Base-by-base conservation (phyloP, 2,888 invertebrate genomes). In the Torymus aiolomorphi region DNA sequence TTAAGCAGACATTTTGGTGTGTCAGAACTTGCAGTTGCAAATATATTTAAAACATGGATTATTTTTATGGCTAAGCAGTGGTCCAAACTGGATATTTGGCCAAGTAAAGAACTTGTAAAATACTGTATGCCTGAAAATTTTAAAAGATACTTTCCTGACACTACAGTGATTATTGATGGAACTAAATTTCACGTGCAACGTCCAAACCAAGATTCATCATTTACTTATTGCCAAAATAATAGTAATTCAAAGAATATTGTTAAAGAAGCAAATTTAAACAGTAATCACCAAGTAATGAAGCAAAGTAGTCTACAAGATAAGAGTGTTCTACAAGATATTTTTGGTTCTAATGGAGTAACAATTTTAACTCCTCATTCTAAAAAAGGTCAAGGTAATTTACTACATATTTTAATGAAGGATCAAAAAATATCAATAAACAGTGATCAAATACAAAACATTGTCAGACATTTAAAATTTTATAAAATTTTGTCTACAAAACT, bases 21-120 rank as follows among this genome's bases (percentile, higher is more conserved):
- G 42, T 5, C 70, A 49, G 59, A 71, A 65, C 5, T 13, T 14
- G 63, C 70, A n/a, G 57, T 77, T 18, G 18, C 51, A 13, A 56
- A 52, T 61, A 78, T 78, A 59, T 73, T 80, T 49, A 69, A 49
- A 31, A 73, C 24, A 12, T 73, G 66, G 73, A 73, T 80, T 31
- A 56, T 67, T 42, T 63, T 69, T 52, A 78, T 80, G 78, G 18
- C 76, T 11, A 20, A 69, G 10, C 54, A 31, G 14, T 78, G 78
- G 78, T 66, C 61, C 12, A 11, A 18, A 2, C 12, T 78, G 13
- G 67, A 78, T 65, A 65, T 80, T 24, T 80, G 71, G 70, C 79
- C 79, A 11, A 61, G 18, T 49, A 49, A 57, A 54, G 62, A 80
- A 61, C 20, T 80, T 10, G 51, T 77, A 14, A 42, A 73, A 14